These are phyloP conservation scores for Phaethornis superciliosus DNA, from an alignment of 2,113 vertebrate species.

Conservation along the genomic window DNA sequence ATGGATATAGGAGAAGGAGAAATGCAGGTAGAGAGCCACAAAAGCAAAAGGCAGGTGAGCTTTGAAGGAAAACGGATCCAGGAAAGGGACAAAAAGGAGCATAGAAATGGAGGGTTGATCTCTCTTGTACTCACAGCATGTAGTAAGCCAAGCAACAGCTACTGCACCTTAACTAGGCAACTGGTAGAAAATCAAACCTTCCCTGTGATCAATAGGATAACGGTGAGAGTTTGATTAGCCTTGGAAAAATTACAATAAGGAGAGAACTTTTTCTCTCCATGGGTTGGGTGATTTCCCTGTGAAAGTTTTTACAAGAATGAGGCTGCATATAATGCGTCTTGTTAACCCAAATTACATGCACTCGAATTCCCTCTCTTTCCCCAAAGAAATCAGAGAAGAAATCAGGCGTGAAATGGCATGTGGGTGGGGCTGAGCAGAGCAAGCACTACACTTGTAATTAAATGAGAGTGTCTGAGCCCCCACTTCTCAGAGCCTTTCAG, in stretches of 20 bases:
- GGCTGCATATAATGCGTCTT: conserved; percentile 71
- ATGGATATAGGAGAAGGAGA: conserved; percentile 3
- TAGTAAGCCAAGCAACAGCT: conserved; percentile 65
- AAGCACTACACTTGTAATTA: conserved; percentile 43
- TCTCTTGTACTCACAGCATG: conserved; percentile 69
- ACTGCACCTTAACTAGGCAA: conserved; percentile 67
- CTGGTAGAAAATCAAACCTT: conserved; percentile 65
- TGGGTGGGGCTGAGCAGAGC: conserved; percentile 56
- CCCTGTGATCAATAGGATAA: conserved; percentile 60
- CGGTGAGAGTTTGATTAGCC: conserved; percentile 66
- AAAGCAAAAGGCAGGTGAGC: conserved; percentile 66
- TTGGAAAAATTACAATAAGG: conserved; percentile 67
- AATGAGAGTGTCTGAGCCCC: conserved; percentile 32
- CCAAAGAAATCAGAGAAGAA: conserved; percentile 73
- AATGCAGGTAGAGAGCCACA: conserved; percentile 63
- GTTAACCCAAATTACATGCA: conserved; percentile 75
- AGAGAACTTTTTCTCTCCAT: conserved; percentile 64
- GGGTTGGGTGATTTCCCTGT: conserved; percentile 65
- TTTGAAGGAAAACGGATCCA: conserved; percentile 61
- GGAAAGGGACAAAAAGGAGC: conserved; percentile 58
- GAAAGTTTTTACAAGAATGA: conserved; percentile 75
- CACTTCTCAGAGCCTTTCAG: not conserved
- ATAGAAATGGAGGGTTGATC: conserved; percentile 67
- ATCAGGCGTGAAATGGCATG: conserved; percentile 72
- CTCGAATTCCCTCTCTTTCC: conserved; percentile 71